Base-by-base conservation (phyloP, 1,140 invertebrate genomes). In the Melitaea cinxia region DNA sequence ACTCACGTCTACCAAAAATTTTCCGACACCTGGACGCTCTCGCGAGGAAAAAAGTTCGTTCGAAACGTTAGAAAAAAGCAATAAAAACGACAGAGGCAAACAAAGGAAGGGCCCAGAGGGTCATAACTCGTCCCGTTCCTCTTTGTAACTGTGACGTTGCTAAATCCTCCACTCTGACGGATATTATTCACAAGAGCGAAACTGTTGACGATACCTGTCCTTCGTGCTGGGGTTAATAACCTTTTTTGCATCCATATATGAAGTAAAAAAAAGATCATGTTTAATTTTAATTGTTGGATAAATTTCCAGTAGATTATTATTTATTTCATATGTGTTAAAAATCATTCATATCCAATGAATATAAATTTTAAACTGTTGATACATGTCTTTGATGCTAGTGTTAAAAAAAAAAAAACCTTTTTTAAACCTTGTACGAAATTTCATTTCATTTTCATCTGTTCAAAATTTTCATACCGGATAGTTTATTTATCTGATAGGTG, bases 21-120 rank as follows among this genome's bases (percentile, higher is more conserved):
- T 30, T 17, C n/a, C 50, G 33, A 56, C 68, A 71, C 64, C 68
- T 64, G 64, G 26, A 55, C 3, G 26, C 35, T 57, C 68, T 60
- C 64, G 30, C 1, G 59, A 59, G 64, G 39, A 52, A 63, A 61
- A 58, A 63, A 61, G 21, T 58, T 53, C 37, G 37, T 4, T 30
- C 33, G 30, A 53, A 59, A 59, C 62, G 53, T 58, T 58, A 66
- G 67, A 60, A 26, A 67, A 75, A 69, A 69, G 60, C 65, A 71
- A 75, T 73, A 73, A 76, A 75, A 73, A 68, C 56, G 63, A 68
- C 62, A 66, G 47, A 58, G 58, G 61, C 80, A 81, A 82, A 85
- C 83, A 85, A 85, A 79, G 80, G 80, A 68, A 72, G 67, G 70
- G 70, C 73, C 80, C 72, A 70, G 77, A 74, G 81, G 76, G 81